A percentile compares a stretch with the other conserved stretches of the same genome.
Conservation (phyloP, 2,113 vertebrate genomes). For the Eidolon helvum region DNA sequence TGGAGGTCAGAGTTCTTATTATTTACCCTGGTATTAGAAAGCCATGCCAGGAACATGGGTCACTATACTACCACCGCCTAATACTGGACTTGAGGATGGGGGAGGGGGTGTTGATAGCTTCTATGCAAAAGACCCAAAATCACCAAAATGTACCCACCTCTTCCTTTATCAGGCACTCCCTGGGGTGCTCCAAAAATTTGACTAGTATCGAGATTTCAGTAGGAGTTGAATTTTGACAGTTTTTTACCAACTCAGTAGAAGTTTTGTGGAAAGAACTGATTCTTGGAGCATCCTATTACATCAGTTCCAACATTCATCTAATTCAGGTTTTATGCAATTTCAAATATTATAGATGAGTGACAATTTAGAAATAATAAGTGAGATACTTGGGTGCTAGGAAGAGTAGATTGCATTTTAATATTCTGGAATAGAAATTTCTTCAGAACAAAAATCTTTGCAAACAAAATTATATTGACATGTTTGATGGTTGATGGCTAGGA, state of each 20-base stretch:
- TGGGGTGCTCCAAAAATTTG: too few species aligned
- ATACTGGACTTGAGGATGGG: not conserved
- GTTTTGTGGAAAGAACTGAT: not conserved
- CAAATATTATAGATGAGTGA: not conserved
- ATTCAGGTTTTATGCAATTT: not conserved
- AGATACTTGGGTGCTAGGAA: not conserved
- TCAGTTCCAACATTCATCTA: not conserved
- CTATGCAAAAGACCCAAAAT: not conserved
- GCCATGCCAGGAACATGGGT: too few species aligned
- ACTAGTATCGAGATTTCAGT: not conserved
- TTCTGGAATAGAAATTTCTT: not conserved
- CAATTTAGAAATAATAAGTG: not conserved
- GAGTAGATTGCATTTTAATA: not conserved
- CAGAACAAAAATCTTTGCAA: not conserved
- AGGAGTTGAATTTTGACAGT: not conserved
- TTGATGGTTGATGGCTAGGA: not conserved
- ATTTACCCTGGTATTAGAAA: not conserved
- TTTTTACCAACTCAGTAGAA: not conserved
- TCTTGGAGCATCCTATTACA: not conserved
- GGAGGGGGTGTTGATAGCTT: too few species aligned
- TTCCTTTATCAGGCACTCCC: not conserved
- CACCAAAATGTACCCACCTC: not conserved
- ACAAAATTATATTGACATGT: not conserved
- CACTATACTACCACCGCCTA: too few species aligned
- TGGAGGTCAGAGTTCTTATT: not conserved